Base-by-base conservation (phyloP, 2,797 vertebrate genomes). In the Gallinago nigripennis region DNA sequence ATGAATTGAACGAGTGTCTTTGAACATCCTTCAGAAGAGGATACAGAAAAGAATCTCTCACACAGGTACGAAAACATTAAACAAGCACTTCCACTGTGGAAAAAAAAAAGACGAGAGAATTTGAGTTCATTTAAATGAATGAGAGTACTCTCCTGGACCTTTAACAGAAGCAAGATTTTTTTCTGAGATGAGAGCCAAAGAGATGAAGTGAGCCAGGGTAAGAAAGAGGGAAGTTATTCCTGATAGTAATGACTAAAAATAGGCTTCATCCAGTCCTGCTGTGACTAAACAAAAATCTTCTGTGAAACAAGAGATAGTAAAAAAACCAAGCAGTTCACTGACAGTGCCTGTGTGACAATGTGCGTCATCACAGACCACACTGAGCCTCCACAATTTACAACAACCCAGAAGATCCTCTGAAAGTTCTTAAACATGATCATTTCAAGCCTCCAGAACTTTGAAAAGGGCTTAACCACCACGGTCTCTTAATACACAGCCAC, bases 21-120 rank as follows among this genome's bases (percentile, higher is more conserved):
- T 94, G 54, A 91, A 92, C 1, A 3, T 57, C 80, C 41, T 91
- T 92, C 76, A 92, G 93, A 92, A 78, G 33, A 75, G 12, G 31
- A 65, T 21, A 88, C 8, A 81, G 37, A 86, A 94, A 88, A 90
- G 65, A 66, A 88, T 76, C 54, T 65, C 73, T 83, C 88, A 58
- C 20, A 69, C 58, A 86, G 54, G 77, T 69, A 70, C 72, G 63
- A 70, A 86, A 95, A 94, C 63, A 60, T 95, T 88, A 88, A 93
- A 86, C 54, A 95, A 64, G 64, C 16, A 88, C n/a, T 85, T 77
- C 24, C 54, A 76, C 15, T 21, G 14, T 2, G 20, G 16, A 31
- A 65, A 43, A 65, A 60, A 70, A 16, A n/a, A n/a, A 54, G 51
- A 14, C 3, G 3, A 46, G 16, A 89, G 33, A 90, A 54, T 54